Conservation (phyloP, 2,888 invertebrate genomes). For the Aphrophora alni region DNA sequence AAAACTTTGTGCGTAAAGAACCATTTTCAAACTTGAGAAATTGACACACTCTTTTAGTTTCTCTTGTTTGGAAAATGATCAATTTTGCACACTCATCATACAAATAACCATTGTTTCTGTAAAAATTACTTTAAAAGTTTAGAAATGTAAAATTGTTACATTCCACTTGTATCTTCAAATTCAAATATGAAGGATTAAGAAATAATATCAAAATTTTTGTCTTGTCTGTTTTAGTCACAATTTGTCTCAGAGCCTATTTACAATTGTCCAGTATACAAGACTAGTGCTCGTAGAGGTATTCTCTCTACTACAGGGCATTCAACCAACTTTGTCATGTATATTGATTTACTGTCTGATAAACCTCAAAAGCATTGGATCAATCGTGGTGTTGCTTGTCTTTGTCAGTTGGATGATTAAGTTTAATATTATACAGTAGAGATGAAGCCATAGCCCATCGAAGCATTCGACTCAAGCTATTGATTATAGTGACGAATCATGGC, state of each 20-base stretch:
- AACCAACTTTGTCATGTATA: conserved; percentile 89
- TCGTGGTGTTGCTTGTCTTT: conserved; percentile 85
- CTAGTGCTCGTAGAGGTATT: conserved; percentile 85
- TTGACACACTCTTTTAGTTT: too few relatives aligned
- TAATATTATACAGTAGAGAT: conserved; percentile 51
- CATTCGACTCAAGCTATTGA: neutral
- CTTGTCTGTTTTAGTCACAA: conserved; percentile 53
- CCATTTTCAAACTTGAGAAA: too few relatives aligned
- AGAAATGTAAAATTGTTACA: too few relatives aligned
- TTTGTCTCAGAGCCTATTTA: conserved; percentile 67
- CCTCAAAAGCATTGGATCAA: conserved; percentile 87
- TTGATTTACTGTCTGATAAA: conserved; percentile 71
- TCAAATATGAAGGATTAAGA: too few relatives aligned
- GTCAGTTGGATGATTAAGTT: conserved; percentile 74
- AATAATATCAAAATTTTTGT: too few relatives aligned
- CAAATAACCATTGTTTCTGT: too few relatives aligned
- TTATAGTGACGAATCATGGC: neutral
- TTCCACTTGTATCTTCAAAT: too few relatives aligned
- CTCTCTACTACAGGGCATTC: conserved; percentile 94
- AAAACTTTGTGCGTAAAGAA: too few relatives aligned
- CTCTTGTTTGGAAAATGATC: too few relatives aligned
- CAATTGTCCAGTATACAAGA: conserved; percentile 89
- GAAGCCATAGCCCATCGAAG: neutral
- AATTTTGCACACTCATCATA: too few relatives aligned
- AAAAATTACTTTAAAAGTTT: too few relatives aligned